phyloP scores from a whole-genome alignment of 2,888 invertebrate genomes.

The Noctua pronuba region DNA sequence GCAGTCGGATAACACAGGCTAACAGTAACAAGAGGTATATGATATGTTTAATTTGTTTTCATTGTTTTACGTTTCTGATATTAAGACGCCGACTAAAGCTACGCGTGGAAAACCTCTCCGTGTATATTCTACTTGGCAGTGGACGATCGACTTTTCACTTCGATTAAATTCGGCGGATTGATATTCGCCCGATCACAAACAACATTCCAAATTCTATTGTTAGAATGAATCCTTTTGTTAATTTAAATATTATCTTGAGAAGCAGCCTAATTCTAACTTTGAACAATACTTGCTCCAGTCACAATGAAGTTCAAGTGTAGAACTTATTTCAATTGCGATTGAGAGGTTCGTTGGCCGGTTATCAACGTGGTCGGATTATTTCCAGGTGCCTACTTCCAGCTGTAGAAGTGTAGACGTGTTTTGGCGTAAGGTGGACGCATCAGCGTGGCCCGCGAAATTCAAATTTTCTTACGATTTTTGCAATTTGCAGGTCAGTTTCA shows the following conservation, averaged over 20 bases:
- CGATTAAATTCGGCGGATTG: neutral
- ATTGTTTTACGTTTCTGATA: too few relatives aligned
- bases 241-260: neutral
- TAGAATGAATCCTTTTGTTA: conserved; percentile 7
- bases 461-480: too few relatives aligned
- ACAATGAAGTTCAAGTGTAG: neutral
- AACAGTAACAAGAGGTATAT: too few relatives aligned
- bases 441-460: too few relatives aligned
- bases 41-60: too few relatives aligned
- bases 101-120: neutral
- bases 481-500: too few relatives aligned
- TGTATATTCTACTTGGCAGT: neutral
- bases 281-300: neutral
- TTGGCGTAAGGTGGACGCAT: too few relatives aligned
- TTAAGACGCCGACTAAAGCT: neutral
- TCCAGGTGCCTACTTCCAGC: too few relatives aligned
- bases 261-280: neutral
- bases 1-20: too few relatives aligned
- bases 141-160: neutral
- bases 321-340: conserved; percentile 2
- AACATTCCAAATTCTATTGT: neutral
- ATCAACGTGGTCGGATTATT: neutral
- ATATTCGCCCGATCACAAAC: neutral
- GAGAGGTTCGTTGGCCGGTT: neutral
- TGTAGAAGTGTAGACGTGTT: neutral